Conservation (phyloP, 1,140 invertebrate species). For the Bilobella aurantiaca region DNA sequence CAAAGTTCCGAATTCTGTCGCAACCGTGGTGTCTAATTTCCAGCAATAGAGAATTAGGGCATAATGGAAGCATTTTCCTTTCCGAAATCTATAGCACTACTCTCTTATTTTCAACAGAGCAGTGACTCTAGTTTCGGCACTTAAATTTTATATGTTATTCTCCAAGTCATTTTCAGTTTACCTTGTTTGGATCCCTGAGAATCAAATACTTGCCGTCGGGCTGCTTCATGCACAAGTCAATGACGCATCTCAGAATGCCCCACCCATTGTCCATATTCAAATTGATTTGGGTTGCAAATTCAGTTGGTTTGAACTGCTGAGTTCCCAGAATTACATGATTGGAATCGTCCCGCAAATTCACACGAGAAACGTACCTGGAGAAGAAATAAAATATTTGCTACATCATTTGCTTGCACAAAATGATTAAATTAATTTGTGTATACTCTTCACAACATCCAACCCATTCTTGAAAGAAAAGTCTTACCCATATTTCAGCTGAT, state of each 20-base stretch:
- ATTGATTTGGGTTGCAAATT: constrained; percentile 98
- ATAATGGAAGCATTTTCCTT: not conserved
- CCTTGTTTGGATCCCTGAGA: constrained; percentile 98
- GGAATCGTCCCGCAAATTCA: constrained; percentile 82
- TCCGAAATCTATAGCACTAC: constrained; percentile 4
- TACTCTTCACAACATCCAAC: no score
- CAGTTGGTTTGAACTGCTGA: constrained; percentile 95
- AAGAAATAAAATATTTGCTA: not conserved
- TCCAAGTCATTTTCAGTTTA: no score
- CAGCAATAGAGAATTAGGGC: no score
- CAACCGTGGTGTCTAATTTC: no score
- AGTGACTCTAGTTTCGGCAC: constrained; percentile 6
- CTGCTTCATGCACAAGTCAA: constrained; percentile 96
- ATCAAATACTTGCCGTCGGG: constrained; percentile 94
- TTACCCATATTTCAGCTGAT: constrained; percentile 92
- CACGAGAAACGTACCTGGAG: constrained; percentile 78
- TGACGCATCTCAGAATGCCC: constrained; percentile 96
- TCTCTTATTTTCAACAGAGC: not conserved
- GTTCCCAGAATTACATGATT: constrained; percentile 96
- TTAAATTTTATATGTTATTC: no score
- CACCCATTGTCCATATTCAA: constrained; percentile 99
- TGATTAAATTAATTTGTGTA: no score
- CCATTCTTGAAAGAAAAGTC: no score
- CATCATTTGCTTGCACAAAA: constrained; percentile 6
- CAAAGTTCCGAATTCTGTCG: no score